These are phyloP conservation scores for Epinephelus lanceolatus DNA, from an alignment of 2,113 vertebrate species.

Conservation along the genomic window DNA sequence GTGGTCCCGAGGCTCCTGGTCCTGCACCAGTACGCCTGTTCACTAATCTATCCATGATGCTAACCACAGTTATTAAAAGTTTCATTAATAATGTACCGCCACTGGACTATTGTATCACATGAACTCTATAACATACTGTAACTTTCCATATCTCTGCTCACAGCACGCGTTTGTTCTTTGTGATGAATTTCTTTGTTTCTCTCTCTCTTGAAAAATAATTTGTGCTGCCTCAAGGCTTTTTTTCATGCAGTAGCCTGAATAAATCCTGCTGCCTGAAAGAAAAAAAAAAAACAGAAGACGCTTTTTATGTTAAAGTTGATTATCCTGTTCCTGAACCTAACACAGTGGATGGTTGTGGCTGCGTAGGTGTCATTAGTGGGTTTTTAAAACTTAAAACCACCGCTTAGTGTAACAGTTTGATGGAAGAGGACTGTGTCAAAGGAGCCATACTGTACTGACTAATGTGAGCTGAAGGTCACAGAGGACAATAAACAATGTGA, in stretches of 20 bases:
- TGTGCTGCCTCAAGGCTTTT: background rate
- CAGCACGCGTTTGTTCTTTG: background rate
- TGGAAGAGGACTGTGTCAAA: background rate
- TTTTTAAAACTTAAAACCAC: background rate
- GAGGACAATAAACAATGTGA: conserved; percentile 6
- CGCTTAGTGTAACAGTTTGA: background rate
- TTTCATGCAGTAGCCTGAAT: background rate
- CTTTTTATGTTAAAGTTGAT: background rate
- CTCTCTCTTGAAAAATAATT: background rate
- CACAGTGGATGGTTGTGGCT: background rate
- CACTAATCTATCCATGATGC: background rate
- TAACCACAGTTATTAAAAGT: background rate
- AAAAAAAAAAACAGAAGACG: background rate
- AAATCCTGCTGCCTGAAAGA: background rate
- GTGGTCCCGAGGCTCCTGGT: background rate
- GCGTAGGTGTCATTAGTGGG: background rate
- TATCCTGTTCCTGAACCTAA: background rate
- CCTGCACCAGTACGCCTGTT: background rate
- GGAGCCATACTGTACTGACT: background rate
- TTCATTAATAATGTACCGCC: background rate
- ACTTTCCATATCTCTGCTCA: background rate
- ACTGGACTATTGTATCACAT: background rate
- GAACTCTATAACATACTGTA: background rate
- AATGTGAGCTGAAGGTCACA: background rate
- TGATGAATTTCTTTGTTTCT: background rate